These are phyloP conservation scores for Yponomeuta cagnagella DNA, from an alignment of 2,888 invertebrate species.

Conservation along the genomic window DNA sequence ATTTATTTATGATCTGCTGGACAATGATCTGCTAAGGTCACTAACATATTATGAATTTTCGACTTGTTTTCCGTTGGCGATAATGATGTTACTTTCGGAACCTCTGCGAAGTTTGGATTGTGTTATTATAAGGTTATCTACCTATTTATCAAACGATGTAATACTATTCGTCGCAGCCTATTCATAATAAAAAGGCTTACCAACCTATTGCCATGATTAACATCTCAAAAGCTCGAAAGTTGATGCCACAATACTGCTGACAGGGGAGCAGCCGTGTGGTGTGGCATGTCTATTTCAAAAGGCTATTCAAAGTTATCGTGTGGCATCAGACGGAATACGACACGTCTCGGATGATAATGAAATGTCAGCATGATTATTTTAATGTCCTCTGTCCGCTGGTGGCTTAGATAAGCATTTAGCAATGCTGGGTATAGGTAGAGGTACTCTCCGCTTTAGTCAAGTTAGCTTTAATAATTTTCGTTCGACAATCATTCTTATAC, in stretches of 20 bases:
- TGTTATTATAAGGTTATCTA: no score
- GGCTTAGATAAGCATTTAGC: background rate
- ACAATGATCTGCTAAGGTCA: no score
- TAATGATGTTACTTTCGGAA: background rate
- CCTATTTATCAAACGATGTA: no score
- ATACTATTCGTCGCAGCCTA: no score
- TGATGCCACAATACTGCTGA: background rate
- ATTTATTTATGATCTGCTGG: no score
- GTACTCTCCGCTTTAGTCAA: no score
- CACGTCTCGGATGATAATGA: background rate
- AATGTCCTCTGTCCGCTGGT: background rate
- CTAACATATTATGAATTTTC: no score
- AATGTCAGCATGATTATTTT: background rate
- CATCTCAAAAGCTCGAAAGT: background rate
- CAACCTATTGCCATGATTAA: background rate
- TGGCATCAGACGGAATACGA: background rate
- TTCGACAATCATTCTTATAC: no score
- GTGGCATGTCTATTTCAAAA: background rate
- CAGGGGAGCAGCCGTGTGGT: background rate
- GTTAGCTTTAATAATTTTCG: no score
- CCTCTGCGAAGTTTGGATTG: no score
- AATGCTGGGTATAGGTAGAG: background rate
- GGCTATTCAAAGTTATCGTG: background rate
- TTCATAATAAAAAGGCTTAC: no score
- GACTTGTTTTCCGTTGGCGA: background rate